phyloP scores from a whole-genome alignment of 2,888 invertebrate species.

The Laspeyria flexula region DNA sequence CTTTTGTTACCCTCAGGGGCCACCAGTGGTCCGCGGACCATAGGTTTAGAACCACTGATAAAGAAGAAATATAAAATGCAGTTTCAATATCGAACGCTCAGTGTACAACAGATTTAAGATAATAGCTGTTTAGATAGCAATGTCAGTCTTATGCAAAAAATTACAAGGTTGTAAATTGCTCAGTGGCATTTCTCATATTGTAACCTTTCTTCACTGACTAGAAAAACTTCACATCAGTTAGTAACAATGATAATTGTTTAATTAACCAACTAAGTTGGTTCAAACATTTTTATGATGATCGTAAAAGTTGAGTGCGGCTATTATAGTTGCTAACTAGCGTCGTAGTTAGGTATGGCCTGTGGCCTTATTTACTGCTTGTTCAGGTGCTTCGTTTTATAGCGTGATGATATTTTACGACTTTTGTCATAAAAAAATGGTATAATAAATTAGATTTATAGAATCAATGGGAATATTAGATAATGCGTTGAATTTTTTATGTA shows the following conservation, averaged over 20 bases:
- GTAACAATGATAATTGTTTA: slow-evolving; percentile 47
- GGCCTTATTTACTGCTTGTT: slow-evolving; percentile 43
- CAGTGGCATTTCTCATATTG: too few relatives aligned
- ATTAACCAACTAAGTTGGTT: slow-evolving; percentile 43
- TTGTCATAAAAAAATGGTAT: slow-evolving; percentile 31
- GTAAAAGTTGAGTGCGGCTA: slow-evolving; percentile 40
- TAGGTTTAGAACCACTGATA: too few relatives aligned
- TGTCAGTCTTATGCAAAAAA: too few relatives aligned
- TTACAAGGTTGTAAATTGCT: too few relatives aligned
- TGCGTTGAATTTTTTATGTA: slow-evolving; percentile 13
- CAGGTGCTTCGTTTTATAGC: slow-evolving; percentile 41
- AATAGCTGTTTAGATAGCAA: too few relatives aligned
- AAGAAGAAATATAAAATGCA: too few relatives aligned
- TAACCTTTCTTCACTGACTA: too few relatives aligned
- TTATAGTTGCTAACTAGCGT: slow-evolving; percentile 41
- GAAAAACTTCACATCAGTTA: slow-evolving; percentile 24
- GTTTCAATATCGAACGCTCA: too few relatives aligned
- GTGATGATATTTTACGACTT: slow-evolving; percentile 45
- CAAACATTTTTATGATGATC: slow-evolving; percentile 40
- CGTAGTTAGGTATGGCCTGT: slow-evolving; percentile 19
- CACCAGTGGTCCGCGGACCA: too few relatives aligned
- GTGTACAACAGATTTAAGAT: too few relatives aligned
- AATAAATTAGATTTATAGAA: slow-evolving; percentile 35
- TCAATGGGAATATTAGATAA: slow-evolving; percentile 24
- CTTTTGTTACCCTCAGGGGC: too few relatives aligned